Evolutionary conservation across 2,113 vertebrate genomes (phyloP), one percentile per base, ranked within the genome.

Genomic region (Speoplatyrhinus poulsoni): DNA sequence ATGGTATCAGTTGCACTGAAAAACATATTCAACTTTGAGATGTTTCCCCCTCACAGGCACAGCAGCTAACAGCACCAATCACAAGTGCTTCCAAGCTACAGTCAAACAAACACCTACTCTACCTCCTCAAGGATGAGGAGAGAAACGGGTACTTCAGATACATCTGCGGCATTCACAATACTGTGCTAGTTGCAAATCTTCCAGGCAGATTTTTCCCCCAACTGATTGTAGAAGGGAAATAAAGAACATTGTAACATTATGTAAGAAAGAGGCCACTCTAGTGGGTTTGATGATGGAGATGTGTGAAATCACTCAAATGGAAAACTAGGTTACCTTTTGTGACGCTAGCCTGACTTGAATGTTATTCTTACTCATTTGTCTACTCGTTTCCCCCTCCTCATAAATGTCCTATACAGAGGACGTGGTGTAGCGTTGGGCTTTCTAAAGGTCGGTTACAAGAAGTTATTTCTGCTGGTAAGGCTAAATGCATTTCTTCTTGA

Each of bases 371-470:
- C n/a, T 76, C 48, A 36, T 8, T 62, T 10, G 32, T 8, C 13
- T 61, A 48, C 16, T 46, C 36, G 48, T 6, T 4, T 12, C 11
- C 58, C 6, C 16, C 58, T 59, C 47, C 32, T 26, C 4, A 72
- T 26, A 26, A 26, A 56, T 53, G 53, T 1, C 49, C 2, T 9
- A 12, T 41, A 36, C 84, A 94, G 93, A 53, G 93, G 94, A 5
- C 92, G 88, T 17, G 95, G 94, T 52, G 82, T 89, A 13, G 87
- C 90, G 3, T 88, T 96, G 60, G 96, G 96, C 50, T 97, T 95
- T 72, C 92, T 97, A 59, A 97, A 97, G 83, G 94, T 97, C 9
- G 96, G 96, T 67, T 93, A 92, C 83, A 97, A 97, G 89, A 96
- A 96, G 83, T 91, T 97, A 58, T 96, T 97, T 91, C 91, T 97